Evolutionary conservation across 2,113 vertebrate genomes (phyloP), one percentile per base, ranked within the genome.

Genomic region (Zosterops japonicus): DNA sequence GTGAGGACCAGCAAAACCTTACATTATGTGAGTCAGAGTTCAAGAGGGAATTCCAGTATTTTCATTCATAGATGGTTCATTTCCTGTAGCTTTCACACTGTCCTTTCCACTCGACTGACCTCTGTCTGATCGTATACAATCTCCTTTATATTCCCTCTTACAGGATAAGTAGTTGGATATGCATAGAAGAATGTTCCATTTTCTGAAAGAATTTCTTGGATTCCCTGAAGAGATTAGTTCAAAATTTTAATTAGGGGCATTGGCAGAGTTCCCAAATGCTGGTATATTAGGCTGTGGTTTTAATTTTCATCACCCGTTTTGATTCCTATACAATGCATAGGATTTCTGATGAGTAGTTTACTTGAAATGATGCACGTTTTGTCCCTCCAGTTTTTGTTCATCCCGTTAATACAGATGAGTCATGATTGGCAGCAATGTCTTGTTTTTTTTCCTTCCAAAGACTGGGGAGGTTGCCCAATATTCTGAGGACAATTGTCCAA

Each of bases 31-130:
- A 94, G 80, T 92, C 44, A 87, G 86, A 57, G 79, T 92, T 90
- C 88, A 90, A 81, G 64, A 89, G 90, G 76, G 68, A 92, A 65
- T 84, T 89, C 69, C 90, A 87, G 44, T 89, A 89, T 92, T 90
- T 92, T 93, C 91, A 70, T 95, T 88, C 83, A 93, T 57, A 84
- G 68, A 93, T 95, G 77, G 41, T 61, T 95, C 83, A 94, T 96
- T 96, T 96, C 94, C 92, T 96, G 90, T 87, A 90, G 93, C 88
- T 89, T 94, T 92, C 92, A 95, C 80, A 89, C 92, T 95, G 94
- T 95, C 90, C 95, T 96, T 96, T 96, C 90, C 93, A 95, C 90
- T 95, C 9, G 52, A 92, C 57, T 92, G 94, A 84, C 90, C 90
- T 96, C 92, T 93, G 90, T 89, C 94, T 96, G 95, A 96, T 94